These are phyloP conservation scores for Caenorhabditis latens DNA, from an alignment of 1,140 invertebrate genomes.

Conservation along the genomic window DNA sequence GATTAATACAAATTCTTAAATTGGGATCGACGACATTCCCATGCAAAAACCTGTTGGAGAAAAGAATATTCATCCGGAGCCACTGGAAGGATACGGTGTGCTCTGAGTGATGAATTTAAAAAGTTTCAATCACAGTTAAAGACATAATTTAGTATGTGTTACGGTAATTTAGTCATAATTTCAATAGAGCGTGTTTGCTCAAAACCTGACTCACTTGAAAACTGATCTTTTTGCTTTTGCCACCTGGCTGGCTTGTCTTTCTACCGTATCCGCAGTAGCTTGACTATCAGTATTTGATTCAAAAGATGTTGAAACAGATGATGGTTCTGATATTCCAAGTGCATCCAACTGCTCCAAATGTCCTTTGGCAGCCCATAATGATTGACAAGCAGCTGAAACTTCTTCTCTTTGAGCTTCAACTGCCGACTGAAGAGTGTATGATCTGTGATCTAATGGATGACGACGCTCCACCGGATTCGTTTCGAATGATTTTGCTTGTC, in stretches of 20 bases:
- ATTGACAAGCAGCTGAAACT: conserved; percentile 58
- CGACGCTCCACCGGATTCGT: background rate
- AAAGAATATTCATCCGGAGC: conserved; percentile 4
- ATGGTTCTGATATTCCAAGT: conserved; percentile 61
- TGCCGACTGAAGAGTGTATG: background rate
- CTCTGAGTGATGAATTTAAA: background rate
- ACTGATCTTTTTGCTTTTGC: conserved; percentile 40
- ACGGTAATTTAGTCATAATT: background rate
- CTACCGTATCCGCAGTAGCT: conserved; percentile 9
- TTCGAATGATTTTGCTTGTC: conserved; percentile 31
- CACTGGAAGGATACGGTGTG: conserved; percentile 30
- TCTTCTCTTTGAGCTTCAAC: conserved; percentile 34
- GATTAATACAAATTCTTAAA: conserved; percentile 24
- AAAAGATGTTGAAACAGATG: conserved; percentile 60
- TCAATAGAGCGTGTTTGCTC: no score
- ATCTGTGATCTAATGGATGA: background rate
- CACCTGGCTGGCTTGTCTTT: background rate
- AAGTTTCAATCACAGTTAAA: no score
- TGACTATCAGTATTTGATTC: conserved; percentile 61
- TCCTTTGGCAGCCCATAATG: conserved; percentile 55
- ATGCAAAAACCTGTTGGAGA: conserved; percentile 39
- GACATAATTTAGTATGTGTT: background rate
- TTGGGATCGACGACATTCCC: conserved; percentile 18
- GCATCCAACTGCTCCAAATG: conserved; percentile 60
- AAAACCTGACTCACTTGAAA: conserved; percentile 53